Evolutionary conservation across 2,113 vertebrate species (phyloP), one percentile per base, ranked within the genome.

Genomic region (Amblyornis subalaris): DNA sequence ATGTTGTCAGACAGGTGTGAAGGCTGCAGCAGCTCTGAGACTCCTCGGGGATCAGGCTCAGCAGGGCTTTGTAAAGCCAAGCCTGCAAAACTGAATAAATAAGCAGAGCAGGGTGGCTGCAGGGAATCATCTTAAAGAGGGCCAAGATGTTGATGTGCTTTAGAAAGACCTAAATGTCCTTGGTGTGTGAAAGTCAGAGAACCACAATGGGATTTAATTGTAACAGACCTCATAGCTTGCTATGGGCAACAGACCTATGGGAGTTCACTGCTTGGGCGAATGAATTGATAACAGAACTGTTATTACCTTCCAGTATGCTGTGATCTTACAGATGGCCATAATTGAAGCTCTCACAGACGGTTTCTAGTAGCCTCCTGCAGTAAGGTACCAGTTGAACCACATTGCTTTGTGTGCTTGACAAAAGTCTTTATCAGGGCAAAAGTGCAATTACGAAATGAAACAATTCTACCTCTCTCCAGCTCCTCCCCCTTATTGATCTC

Each of bases 81-180:
- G 24, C 45, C 17, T 64, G 25, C 57, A 67, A 9, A 74, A 77
- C 9, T 8, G 28, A 55, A 36, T 4, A 9, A 53, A 50, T 4
- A 10, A 29, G 16, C 26, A 21, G 23, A 40, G 33, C 57, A 58
- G 38, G 18, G 36, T n/a, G 35, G 16, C 62, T 75, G 33, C 61
- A 38, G 67, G 70, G 19, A 45, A 35, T 51, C 7, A 4, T 23
- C 53, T 29, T 55, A 9, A 18, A 67, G 70, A 38, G 21, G n/a
- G 45, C 18, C 0, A 1, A 50, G 35, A 4, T 66, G n/a, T 20
- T 69, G 24, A 3, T 40, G 3, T 57, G 20, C 20, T 31, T 57
- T 7, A 29, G 77, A 48, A 45, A 61, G 25, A 45, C 45, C 35
- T 76, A 7, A 35, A 33, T n/a, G 62, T 26, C 50, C 26, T 76